These are phyloP conservation scores for Lindbergichthys nudifrons DNA, from an alignment of 2,797 vertebrate species.

Conservation along the genomic window DNA sequence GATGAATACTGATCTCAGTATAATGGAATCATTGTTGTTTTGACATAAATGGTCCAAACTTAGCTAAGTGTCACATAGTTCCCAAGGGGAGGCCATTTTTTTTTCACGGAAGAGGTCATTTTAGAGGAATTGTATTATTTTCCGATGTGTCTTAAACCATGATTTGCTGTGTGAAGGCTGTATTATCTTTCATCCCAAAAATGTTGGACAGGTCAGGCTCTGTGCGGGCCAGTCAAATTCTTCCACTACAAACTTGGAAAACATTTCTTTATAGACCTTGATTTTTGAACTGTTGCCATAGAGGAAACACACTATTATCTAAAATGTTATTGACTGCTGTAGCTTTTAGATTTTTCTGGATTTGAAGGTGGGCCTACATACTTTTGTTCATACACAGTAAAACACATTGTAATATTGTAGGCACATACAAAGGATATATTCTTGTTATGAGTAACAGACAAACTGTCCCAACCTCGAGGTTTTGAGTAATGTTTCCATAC, in stretches of 20 bases:
- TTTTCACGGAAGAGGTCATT: slow-evolving; percentile 9
- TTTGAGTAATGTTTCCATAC: background rate
- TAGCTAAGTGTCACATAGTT: slow-evolving; percentile 29
- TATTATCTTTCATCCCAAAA: background rate
- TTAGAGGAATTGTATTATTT: background rate
- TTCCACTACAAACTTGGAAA: background rate
- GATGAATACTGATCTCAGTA: slow-evolving; percentile 38
- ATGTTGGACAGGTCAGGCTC: background rate
- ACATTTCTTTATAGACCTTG: background rate
- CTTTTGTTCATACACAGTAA: background rate
- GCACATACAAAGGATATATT: background rate
- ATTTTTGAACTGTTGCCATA: background rate
- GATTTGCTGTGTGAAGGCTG: background rate
- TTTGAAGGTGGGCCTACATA: background rate
- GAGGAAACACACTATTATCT: background rate
- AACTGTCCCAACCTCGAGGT: background rate
- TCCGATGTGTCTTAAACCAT: background rate
- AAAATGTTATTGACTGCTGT: background rate
- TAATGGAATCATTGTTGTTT: slow-evolving; percentile 27
- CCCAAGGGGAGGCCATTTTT: background rate
- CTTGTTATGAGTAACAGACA: background rate
- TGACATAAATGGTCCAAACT: slow-evolving; percentile 31
- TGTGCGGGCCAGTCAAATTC: background rate
- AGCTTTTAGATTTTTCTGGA: background rate
- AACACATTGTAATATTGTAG: background rate